Conservation (phyloP, 2,113 vertebrate species). For the Aspidoscelis tigris region DNA sequence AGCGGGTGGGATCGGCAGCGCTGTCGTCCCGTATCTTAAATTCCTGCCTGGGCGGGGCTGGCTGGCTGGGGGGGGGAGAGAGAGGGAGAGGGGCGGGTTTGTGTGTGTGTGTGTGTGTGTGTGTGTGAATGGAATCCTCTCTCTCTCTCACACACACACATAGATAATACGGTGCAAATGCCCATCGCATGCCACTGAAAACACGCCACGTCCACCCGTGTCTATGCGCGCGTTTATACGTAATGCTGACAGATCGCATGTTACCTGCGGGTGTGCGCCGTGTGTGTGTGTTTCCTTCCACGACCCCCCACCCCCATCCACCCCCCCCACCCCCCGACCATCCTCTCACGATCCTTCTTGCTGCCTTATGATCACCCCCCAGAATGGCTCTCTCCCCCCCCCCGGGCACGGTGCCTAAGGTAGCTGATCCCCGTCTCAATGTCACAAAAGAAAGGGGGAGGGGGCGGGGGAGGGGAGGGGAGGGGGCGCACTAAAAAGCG, state of each 20-base stretch:
- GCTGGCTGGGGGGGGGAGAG: conserved; percentile 12
- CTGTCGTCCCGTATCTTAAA: neutral
- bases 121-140: neutral
- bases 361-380: neutral
- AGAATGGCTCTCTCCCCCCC: neutral
- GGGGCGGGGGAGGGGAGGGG: neutral
- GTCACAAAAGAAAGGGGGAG: conserved; percentile 38
- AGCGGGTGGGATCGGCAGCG: neutral
- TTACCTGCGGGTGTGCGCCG: too few relatives aligned
- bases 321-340: too few relatives aligned
- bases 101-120: neutral
- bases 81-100: neutral
- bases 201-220: too few relatives aligned
- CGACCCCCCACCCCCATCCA: too few relatives aligned
- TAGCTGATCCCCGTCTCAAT: conserved; percentile 51
- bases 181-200: too few relatives aligned
- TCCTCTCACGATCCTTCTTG: neutral
- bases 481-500: conserved; percentile 31
- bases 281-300: neutral
- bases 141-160: too few relatives aligned
- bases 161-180: too few relatives aligned
- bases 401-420: conserved; percentile 28
- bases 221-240: too few relatives aligned
- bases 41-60: conserved; percentile 46
- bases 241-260: too few relatives aligned